A percentile compares a stretch with the other conserved stretches of the same genome.
Evolutionary conservation across 2,113 vertebrate genomes (phyloP).

Genomic region (Phaethornis superciliosus): DNA sequence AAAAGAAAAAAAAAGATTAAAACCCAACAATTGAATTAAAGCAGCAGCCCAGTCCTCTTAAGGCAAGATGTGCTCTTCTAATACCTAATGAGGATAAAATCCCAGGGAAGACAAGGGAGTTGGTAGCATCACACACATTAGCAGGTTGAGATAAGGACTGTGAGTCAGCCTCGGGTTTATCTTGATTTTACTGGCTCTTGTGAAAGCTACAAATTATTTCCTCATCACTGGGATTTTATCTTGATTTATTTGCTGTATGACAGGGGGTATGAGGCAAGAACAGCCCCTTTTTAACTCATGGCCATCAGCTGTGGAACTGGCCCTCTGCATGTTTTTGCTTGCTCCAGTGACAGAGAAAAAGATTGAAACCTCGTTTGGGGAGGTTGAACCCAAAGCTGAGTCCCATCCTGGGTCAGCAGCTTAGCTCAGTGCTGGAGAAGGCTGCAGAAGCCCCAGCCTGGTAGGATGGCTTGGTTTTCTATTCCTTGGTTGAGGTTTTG

Average conservation of each 20-base stretch:
- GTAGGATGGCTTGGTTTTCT: background rate
- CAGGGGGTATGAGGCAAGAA: background rate
- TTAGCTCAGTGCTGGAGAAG: too few species aligned
- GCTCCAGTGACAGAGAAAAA: background rate
- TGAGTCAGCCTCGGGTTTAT: slow-evolving; percentile 17
- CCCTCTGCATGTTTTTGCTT: background rate
- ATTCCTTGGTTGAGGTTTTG: background rate
- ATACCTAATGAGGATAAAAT: slow-evolving; percentile 10
- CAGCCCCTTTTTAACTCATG: background rate
- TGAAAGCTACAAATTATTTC: slow-evolving; percentile 48
- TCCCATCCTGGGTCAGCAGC: background rate
- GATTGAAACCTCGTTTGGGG: background rate
- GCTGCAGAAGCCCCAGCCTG: background rate
- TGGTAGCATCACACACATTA: background rate
- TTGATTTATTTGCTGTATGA: slow-evolving; percentile 20
- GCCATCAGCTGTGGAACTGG: background rate
- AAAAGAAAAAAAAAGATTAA: background rate
- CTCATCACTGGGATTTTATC: slow-evolving; percentile 15
- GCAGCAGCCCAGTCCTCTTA: background rate
- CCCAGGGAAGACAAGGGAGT: background rate
- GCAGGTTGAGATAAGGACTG: background rate
- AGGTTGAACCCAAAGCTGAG: background rate
- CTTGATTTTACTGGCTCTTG: slow-evolving; percentile 1
- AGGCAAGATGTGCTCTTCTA: slow-evolving; percentile 18
- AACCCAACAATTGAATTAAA: slow-evolving; percentile 36